Evolutionary conservation across 2,113 vertebrate genomes (phyloP).

Genomic region (Grammomys surdaster): DNA sequence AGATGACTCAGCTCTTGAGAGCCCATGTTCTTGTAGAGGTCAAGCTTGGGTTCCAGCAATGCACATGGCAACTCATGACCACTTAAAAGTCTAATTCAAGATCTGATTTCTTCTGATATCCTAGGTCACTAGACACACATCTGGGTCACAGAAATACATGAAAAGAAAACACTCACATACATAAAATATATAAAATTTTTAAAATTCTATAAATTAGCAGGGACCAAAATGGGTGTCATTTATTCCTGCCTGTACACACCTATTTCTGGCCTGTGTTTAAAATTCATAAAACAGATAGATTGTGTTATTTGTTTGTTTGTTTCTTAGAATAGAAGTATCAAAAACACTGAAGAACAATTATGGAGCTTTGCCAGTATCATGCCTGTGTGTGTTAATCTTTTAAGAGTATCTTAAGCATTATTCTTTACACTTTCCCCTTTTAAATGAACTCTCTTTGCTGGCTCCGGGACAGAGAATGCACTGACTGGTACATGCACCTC

Average conservation of each 20-base stretch:
- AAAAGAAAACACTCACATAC: neutral
- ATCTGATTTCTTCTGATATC: neutral
- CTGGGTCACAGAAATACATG: neutral
- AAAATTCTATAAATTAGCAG: neutral
- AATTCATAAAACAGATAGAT: neutral
- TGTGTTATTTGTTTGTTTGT: neutral
- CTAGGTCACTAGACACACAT: neutral
- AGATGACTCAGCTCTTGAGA: neutral
- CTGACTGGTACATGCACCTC: neutral
- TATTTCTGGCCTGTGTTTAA: constrained; percentile 14
- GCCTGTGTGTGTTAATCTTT: neutral
- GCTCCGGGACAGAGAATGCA: neutral
- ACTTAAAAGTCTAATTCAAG: neutral
- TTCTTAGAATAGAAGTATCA: neutral
- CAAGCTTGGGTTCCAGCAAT: neutral
- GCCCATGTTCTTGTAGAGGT: neutral
- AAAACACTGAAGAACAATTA: neutral
- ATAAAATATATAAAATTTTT: neutral
- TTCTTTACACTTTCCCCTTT: constrained; percentile 3
- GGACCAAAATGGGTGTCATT: constrained; percentile 16
- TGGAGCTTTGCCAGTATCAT: neutral
- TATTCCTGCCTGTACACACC: neutral
- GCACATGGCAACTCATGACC: neutral
- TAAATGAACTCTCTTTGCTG: neutral
- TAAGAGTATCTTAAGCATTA: neutral